phyloP scores from a whole-genome alignment of 2,888 invertebrate species.

The Ormyrus rosae region DNA sequence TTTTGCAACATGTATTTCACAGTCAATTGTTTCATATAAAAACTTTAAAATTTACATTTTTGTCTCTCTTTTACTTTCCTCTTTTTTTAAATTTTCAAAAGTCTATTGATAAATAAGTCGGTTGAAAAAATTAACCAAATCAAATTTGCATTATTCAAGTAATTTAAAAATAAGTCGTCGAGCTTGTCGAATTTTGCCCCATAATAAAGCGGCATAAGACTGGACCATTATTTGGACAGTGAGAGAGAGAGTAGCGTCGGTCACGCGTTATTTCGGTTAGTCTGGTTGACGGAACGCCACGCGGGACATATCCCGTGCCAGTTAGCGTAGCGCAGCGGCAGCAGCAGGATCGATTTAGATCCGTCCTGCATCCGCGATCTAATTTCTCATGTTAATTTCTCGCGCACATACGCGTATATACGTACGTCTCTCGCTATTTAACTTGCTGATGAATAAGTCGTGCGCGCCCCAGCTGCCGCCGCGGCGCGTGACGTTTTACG shows the following conservation, averaged over 20 bases:
- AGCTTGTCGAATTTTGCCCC: not conserved
- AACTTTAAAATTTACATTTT: no score
- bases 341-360: slow-evolving; percentile 35
- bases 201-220: slow-evolving; percentile 11
- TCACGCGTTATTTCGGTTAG: slow-evolving; percentile 34
- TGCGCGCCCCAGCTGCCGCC: not conserved
- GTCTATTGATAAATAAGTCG: no score
- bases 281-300: not conserved
- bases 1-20: no score
- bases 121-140: no score
- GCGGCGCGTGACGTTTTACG: not conserved
- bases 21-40: no score
- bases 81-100: no score
- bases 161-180: no score
- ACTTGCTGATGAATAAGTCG: slow-evolving; percentile 49
- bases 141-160: no score
- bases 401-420: not conserved
- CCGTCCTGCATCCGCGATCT: slow-evolving; percentile 22
- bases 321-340: no score
- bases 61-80: no score
- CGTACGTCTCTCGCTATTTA: slow-evolving; percentile 39
- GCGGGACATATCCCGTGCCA: not conserved
- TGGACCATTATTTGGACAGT: slow-evolving; percentile 3
- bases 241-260: not conserved
- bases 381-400: slow-evolving; percentile 52